Conservation (phyloP, 2,888 invertebrate genomes). For the Rotaria sp. region DNA sequence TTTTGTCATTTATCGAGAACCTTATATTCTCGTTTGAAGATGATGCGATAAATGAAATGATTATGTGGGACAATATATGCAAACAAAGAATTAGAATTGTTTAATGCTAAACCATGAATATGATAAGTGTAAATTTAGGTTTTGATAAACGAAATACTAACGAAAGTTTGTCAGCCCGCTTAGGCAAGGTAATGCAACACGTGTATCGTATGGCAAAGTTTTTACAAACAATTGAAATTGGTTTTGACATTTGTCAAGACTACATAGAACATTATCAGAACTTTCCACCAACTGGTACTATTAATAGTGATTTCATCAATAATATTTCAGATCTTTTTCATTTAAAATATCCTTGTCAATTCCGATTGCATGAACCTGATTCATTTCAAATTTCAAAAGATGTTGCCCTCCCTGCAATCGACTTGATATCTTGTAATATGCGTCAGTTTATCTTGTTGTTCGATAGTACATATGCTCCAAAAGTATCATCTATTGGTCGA, state of each 20-base stretch:
- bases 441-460: too few species aligned
- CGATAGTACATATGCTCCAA: too few species aligned
- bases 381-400: neutral
- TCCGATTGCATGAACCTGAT: neutral
- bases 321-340: neutral
- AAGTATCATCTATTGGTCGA: too few species aligned
- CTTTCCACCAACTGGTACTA: neutral
- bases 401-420: too few species aligned
- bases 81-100: neutral
- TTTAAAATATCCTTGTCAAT: neutral
- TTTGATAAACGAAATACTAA: neutral
- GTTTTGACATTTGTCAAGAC: neutral
- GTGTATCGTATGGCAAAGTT: neutral
- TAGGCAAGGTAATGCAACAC: neutral
- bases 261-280: neutral
- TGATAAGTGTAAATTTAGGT: neutral
- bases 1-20: too few species aligned
- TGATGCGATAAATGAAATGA: neutral
- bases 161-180: neutral
- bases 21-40: neutral
- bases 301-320: neutral
- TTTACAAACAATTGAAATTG: neutral
- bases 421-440: too few species aligned
- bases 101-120: too few species aligned
- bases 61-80: neutral